Evolutionary conservation across 2,113 vertebrate genomes (phyloP).

Genomic region (Eurystomus gularis): DNA sequence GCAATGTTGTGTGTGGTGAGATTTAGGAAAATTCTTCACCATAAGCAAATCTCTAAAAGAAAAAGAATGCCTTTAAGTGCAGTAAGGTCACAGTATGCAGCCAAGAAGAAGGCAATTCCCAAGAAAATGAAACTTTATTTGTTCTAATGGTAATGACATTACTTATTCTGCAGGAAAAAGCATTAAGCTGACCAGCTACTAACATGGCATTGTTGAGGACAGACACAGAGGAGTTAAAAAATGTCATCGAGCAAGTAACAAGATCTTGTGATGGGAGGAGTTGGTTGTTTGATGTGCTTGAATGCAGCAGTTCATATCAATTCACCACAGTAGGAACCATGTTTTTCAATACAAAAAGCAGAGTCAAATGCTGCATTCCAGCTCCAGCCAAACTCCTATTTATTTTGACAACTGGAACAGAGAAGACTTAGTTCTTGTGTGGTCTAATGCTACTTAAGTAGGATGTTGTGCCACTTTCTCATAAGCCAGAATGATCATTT

Average conservation of each 20-base stretch:
- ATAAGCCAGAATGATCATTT: neutral
- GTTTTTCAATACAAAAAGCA: neutral
- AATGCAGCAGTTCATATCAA: neutral
- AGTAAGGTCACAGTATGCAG: neutral
- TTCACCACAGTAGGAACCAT: neutral
- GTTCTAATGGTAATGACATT: neutral
- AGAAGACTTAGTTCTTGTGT: constrained; percentile 11
- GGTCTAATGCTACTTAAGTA: neutral
- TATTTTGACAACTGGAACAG: constrained; percentile 19
- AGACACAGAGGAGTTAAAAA: neutral
- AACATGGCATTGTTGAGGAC: neutral
- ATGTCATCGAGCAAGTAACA: neutral
- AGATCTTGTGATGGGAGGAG: neutral
- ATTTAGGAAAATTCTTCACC: neutral
- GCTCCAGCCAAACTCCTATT: neutral
- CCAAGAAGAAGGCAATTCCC: neutral
- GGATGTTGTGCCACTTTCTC: constrained; percentile 4
- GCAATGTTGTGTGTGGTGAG: neutral
- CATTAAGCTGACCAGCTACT: neutral
- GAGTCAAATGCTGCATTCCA: neutral
- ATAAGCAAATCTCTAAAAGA: neutral
- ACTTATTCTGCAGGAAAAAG: neutral
- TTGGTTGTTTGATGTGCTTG: neutral
- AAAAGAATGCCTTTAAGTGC: neutral
- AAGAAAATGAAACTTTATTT: neutral